phyloP scores from a whole-genome alignment of 2,888 invertebrate species.

The Cryptocheilus praepositus region DNA sequence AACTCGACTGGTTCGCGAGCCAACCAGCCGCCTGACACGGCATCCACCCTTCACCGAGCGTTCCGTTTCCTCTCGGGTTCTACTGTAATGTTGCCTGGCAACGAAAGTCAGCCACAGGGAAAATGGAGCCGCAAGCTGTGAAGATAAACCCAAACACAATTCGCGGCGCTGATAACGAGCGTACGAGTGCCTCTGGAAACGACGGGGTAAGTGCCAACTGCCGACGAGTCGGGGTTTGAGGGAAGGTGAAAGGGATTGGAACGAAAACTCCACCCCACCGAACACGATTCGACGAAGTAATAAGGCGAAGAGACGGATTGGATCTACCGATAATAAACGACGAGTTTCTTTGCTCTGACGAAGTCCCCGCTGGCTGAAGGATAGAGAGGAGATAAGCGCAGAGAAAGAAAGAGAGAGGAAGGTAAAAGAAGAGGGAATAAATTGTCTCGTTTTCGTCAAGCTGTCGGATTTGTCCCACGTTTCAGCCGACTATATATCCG shows the following conservation, averaged over 20 bases:
- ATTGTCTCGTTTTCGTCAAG: too few species aligned
- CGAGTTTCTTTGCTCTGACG: slow-evolving; percentile 1
- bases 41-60: too few species aligned
- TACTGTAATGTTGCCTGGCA: not conserved
- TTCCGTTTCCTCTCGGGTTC: not conserved
- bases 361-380: slow-evolving; percentile 5
- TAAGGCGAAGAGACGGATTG: slow-evolving; percentile 19
- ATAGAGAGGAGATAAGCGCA: slow-evolving; percentile 3
- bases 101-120: slow-evolving; percentile 19
- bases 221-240: not conserved
- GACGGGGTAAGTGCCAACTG: slow-evolving; percentile 29
- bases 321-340: slow-evolving; percentile 22
- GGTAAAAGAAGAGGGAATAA: not conserved
- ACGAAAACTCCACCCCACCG: not conserved
- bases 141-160: slow-evolving; percentile 41
- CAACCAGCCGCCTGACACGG: too few species aligned
- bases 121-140: slow-evolving; percentile 11
- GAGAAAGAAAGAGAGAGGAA: not conserved
- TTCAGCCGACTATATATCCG: too few species aligned
- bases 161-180: slow-evolving; percentile 34
- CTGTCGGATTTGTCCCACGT: too few species aligned
- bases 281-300: slow-evolving; percentile 11
- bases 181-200: slow-evolving; percentile 28
- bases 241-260: not conserved
- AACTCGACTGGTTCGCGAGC: too few species aligned